Conservation (phyloP, 2,888 invertebrate species). For the Cancer borealis region DNA sequence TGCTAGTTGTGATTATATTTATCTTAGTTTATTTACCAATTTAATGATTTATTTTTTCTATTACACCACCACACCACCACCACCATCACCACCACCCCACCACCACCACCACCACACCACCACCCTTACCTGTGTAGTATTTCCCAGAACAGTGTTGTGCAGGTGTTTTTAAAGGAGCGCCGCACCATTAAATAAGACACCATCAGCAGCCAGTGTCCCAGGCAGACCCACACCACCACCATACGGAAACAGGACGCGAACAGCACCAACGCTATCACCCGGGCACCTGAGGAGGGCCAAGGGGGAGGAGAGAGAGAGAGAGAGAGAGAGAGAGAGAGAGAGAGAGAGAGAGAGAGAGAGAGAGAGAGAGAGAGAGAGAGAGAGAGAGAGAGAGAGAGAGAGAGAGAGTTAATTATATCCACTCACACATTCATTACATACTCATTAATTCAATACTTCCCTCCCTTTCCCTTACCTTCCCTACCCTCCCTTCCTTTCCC, state of each 20-base stretch:
- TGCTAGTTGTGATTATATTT: too few relatives aligned
- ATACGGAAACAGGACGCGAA: constrained; percentile 87
- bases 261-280: constrained; percentile 89
- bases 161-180: not conserved
- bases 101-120: constrained; percentile 7
- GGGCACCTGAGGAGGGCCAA: constrained; percentile 80
- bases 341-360: too few relatives aligned
- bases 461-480: not conserved
- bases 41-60: too few relatives aligned
- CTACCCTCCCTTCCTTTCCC: not conserved
- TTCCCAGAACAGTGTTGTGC: not conserved
- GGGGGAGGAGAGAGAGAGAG: not conserved
- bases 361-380: too few relatives aligned
- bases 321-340: too few relatives aligned
- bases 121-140: not conserved
- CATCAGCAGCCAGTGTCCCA: constrained; percentile 88
- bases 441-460: not conserved
- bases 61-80: constrained; percentile 24
- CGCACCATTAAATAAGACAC: constrained; percentile 84
- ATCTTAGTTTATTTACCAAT: too few relatives aligned
- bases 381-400: too few relatives aligned
- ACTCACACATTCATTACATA: too few relatives aligned
- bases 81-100: not conserved
- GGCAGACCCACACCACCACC: constrained; percentile 85
- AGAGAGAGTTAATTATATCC: too few relatives aligned